Evolutionary conservation across 2,797 vertebrate species (phyloP), one percentile per base, ranked within the genome.

Genomic region (Peromyscus eremicus): DNA sequence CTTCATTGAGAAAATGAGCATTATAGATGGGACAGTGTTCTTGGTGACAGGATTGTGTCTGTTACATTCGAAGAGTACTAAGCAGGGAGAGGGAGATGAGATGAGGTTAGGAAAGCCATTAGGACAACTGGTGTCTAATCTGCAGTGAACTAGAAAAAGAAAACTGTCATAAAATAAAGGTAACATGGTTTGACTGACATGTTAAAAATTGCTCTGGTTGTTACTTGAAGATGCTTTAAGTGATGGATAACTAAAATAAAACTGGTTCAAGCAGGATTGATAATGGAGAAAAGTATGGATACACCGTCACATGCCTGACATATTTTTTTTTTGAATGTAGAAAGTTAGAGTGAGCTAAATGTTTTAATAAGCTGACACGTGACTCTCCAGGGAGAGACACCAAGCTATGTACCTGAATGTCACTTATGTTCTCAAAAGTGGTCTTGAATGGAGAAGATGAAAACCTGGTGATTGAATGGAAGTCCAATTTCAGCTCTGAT

Each of bases 221-320:
- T 6, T 46, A 6, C 71, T 92, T 95, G n/a, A 83, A 68, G 17
- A 60, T 57, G n/a, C 73, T 90, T 95, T 93, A 60, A 55, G 19
- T 43, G 49, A 85, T 32, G 37, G 5, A 29, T 11, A 19, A 34
- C 52, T 64, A 37, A 83, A 17, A 70, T 4, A 14, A 70, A 23
- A 0, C 0, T 5, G 27, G 27, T 75, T 52, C 70, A 79, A 32
- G 16, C 14, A 37, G 80, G 23, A 79, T 8, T 14, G 5, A 34
- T 25, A 29, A 49, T 23, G 57, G 46, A 32, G 19, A 19, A 29
- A 82, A 40, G 29, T 27, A 37, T 0, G 2, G 60, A 90, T 49
- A 76, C 55, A 40, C 5, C n/a, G 14, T 32, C 17, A 40, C 25
- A 70, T 16, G 2, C 3, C 10, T 21, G 14, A 27, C 17, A 49